Base-by-base conservation (phyloP, 2,113 vertebrate species). In the Dasyornis broadbenti region DNA sequence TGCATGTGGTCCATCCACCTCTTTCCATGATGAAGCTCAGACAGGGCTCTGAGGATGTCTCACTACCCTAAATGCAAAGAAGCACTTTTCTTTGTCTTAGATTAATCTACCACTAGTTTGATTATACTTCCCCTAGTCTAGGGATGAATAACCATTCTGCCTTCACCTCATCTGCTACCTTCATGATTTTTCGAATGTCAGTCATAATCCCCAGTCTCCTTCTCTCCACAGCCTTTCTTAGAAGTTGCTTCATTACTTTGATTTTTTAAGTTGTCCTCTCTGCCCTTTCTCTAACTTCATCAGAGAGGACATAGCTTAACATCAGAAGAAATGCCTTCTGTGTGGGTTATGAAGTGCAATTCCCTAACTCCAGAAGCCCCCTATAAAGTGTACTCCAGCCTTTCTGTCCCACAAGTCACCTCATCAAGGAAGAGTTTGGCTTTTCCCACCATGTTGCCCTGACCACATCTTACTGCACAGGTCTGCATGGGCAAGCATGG, bases 31-130 rank as follows among this genome's bases (percentile, higher is more conserved):
- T 0, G 1, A 77, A 94, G 45, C 37, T 76, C 31, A 40, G 31
- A 13, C 17, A 72, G 16, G 49, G 12, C 18, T 83, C 50, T 52
- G 30, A 52, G 63, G 31, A 60, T 9, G 8, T 8, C 15, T 92
- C 1, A 0, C 13, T 82, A 56, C 21, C 20, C 21, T 4, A 56
- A 61, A 53, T 1, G 0, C 11, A 15, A 82, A 39, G 15, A 84
- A 77, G 13, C 5, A 37, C 18, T 85, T 87, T 33, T 30, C 59
- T 40, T 40, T 69, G 2, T 13, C 30, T 66, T 53, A 71, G 57
- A 70, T 30, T 42, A 56, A 79, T 44, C 70, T 68, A 13, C 37
- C 54, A 49, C 6, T 37, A 65, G 15, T 69, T n/a, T 90, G 44
- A 68, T n/a, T 57, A 40, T 8, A 11, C 21, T 80, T 54, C n/a